A percentile compares a stretch with the other conserved stretches of the same genome.
Evolutionary conservation across 2,797 vertebrate genomes (phyloP).

Genomic region (Discoglossus pictus): DNA sequence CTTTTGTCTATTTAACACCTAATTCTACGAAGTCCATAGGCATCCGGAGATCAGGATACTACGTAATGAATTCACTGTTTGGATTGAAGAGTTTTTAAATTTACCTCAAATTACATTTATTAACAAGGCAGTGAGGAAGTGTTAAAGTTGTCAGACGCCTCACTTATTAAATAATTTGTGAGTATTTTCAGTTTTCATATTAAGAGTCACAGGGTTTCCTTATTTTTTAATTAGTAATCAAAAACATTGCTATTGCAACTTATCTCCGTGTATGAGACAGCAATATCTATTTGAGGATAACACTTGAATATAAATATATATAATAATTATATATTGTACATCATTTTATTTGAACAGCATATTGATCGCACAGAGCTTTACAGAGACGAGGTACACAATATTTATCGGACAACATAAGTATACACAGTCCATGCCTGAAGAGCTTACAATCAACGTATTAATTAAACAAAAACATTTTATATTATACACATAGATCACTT

Average conservation of each 20-base stretch:
- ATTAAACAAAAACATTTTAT: too few species aligned
- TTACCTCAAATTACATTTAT: constrained; percentile 84
- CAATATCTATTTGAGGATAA: constrained; percentile 11
- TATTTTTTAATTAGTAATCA: constrained; percentile 78
- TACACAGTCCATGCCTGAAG: too few species aligned
- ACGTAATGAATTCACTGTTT: constrained; percentile 78
- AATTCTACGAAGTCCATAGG: constrained; percentile 83
- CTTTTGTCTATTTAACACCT: constrained; percentile 85
- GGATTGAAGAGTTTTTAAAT: constrained; percentile 73
- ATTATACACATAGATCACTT: too few species aligned
- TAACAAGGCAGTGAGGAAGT: constrained; percentile 78
- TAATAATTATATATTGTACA: too few species aligned
- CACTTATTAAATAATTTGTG: constrained; percentile 83
- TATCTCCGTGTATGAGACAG: constrained; percentile 69
- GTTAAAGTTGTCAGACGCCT: constrained; percentile 81
- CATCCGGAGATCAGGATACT: constrained; percentile 78
- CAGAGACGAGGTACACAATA: too few species aligned
- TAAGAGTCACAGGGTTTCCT: constrained; percentile 76
- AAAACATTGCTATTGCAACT: constrained; percentile 73
- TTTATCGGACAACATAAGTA: too few species aligned
- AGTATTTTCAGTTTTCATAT: constrained; percentile 81
- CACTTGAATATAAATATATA: too few species aligned
- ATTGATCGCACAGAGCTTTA: too few species aligned
- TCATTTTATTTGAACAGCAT: too few species aligned
- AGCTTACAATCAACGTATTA: too few species aligned